These are phyloP conservation scores for Parapristionchus giblindavisi DNA, from an alignment of 2,888 invertebrate genomes.

Conservation along the genomic window DNA sequence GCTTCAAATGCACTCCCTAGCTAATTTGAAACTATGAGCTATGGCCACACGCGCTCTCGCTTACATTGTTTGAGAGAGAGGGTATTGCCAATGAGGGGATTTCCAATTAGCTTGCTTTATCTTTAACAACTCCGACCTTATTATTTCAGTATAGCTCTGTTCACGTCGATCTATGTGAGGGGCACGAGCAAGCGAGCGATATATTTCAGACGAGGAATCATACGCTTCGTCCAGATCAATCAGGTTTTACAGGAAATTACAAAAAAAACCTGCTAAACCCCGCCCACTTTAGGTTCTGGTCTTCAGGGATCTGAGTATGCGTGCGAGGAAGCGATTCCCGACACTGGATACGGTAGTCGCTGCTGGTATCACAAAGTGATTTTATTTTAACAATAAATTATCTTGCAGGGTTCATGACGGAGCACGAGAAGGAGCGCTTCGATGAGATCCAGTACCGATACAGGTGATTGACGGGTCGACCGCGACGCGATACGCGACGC, in stretches of 20 bases:
- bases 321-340: conserved; percentile 54
- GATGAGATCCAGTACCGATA: conserved; percentile 59
- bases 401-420: conserved; percentile 53
- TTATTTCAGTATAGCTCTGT: conserved; percentile 55
- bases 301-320: conserved; percentile 57
- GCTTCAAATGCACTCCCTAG: neutral
- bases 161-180: conserved; percentile 57
- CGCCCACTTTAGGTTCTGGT: conserved; percentile 47
- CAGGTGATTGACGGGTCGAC: conserved; percentile 44
- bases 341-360: conserved; percentile 58
- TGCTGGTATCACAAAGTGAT: conserved; percentile 41
- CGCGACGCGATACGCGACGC: too few relatives aligned
- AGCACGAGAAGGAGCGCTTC: conserved; percentile 57
- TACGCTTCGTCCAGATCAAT: conserved; percentile 54
- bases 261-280: neutral
- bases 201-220: conserved; percentile 55
- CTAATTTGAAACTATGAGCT: neutral
- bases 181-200: conserved; percentile 52
- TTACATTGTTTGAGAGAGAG: neutral
- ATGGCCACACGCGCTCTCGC: neutral
- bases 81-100: too few relatives aligned
- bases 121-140: too few relatives aligned
- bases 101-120: too few relatives aligned
- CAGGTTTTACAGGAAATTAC: conserved; percentile 41
- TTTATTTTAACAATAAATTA: neutral